A percentile compares a stretch with the other conserved stretches of the same genome.
Conservation (phyloP, 2,888 invertebrate species). For the Crematogaster levior region DNA sequence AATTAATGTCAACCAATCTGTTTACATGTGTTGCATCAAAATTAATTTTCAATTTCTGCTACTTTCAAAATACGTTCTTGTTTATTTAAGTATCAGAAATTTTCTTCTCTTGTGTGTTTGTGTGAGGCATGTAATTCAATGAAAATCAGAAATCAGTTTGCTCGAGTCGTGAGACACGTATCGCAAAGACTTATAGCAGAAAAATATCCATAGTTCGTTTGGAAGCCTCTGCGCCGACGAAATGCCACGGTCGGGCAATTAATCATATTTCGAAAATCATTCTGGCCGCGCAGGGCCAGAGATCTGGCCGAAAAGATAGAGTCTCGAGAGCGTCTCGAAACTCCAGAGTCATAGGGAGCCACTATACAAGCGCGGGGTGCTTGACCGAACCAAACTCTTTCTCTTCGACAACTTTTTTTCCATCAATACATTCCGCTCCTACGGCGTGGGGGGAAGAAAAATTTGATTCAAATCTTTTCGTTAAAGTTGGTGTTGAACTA, state of each 20-base stretch:
- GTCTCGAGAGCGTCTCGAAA: constrained; percentile 77
- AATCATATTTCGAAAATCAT: constrained; percentile 86
- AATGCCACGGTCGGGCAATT: constrained; percentile 83
- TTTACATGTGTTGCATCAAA: not conserved
- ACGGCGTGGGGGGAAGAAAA: constrained; percentile 36
- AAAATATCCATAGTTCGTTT: constrained; percentile 60
- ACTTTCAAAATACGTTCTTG: not conserved
- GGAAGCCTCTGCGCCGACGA: constrained; percentile 71
- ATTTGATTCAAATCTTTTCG: constrained; percentile 51
- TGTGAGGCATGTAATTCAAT: not conserved
- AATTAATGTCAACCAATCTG: not conserved
- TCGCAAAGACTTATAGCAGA: constrained; percentile 60
- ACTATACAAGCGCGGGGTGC: constrained; percentile 73
- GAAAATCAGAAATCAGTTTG: constrained; percentile 41
- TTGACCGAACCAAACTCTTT: constrained; percentile 73
- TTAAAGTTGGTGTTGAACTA: constrained; percentile 9
- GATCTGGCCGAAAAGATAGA: constrained; percentile 84
- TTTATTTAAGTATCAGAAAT: not conserved
- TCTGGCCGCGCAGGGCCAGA: constrained; percentile 77
- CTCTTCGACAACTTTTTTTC: constrained; percentile 67
- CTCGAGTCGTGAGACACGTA: constrained; percentile 27
- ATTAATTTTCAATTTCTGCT: not conserved
- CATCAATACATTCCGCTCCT: constrained; percentile 62
- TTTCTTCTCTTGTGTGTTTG: no score
- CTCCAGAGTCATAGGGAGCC: constrained; percentile 82